Evolutionary conservation across 2,797 vertebrate species (phyloP).

Genomic region (Hyperoplus immaculatus): DNA sequence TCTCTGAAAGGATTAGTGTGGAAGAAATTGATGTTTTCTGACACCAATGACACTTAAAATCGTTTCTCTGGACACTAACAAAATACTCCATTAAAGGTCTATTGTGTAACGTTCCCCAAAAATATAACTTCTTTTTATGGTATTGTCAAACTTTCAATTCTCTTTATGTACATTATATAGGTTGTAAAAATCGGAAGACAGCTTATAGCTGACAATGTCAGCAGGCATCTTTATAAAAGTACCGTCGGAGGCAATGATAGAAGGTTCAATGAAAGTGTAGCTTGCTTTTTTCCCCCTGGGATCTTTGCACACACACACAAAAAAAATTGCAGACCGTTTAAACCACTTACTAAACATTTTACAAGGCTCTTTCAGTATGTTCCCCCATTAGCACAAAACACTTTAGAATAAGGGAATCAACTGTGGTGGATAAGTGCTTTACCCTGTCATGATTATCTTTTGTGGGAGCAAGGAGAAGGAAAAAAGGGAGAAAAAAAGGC

Average conservation of each 20-base stretch:
- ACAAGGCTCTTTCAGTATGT: conserved; percentile 46
- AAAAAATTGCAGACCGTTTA: conserved; percentile 57
- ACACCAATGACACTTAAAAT: conserved; percentile 61
- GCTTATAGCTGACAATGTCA: conserved; percentile 1
- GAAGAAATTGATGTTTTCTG: conserved; percentile 70
- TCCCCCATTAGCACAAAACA: conserved; percentile 54
- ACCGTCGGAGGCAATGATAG: conserved; percentile 10
- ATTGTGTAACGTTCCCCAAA: conserved; percentile 37
- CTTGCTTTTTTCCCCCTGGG: conserved; percentile 21
- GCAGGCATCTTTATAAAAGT: conserved; percentile 23
- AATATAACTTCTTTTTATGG: conserved; percentile 27
- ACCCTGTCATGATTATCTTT: conserved; percentile 61
- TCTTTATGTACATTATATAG: conserved; percentile 31
- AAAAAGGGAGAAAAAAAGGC: conserved; percentile 36
- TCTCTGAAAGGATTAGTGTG: conserved; percentile 73
- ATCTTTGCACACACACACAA: conserved; percentile 28
- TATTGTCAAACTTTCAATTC: conserved; percentile 29
- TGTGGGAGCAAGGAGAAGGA: conserved; percentile 3
- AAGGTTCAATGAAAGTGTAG: conserved; percentile 47
- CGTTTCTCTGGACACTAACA: conserved; percentile 53
- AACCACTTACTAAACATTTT: conserved; percentile 63
- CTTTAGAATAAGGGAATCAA: conserved; percentile 54
- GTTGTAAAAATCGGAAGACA: conserved; percentile 11
- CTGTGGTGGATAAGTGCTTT: conserved; percentile 55
- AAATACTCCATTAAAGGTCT: conserved; percentile 46